A percentile compares a stretch with the other conserved stretches of the same genome.
phyloP scores from a whole-genome alignment of 2,888 invertebrate genomes.

The Aspidapion aeneum region DNA sequence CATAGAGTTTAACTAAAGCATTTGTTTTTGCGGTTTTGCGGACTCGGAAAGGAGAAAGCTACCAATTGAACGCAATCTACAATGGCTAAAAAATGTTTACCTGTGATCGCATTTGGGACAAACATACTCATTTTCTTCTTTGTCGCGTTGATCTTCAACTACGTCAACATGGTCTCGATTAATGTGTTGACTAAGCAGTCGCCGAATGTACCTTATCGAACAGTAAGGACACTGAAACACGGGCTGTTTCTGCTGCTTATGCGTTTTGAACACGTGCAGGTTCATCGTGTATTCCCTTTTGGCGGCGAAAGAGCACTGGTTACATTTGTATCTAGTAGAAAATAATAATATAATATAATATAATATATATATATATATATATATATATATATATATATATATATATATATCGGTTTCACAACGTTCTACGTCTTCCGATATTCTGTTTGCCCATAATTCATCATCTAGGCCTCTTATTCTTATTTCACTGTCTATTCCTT shows the following conservation, averaged over 20 bases:
- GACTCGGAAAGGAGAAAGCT: too few relatives aligned
- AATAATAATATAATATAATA: too few relatives aligned
- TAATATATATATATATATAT: too few relatives aligned
- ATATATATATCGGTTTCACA: too few relatives aligned
- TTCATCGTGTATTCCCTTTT: not conserved
- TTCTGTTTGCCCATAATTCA: too few relatives aligned
- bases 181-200: not conserved
- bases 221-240: not conserved
- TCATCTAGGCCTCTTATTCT: too few relatives aligned
- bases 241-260: not conserved
- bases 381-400: too few relatives aligned
- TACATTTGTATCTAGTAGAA: not conserved
- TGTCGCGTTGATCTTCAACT: not conserved
- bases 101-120: not conserved
- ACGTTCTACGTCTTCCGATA: too few relatives aligned
- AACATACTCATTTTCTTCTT: not conserved
- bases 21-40: too few relatives aligned
- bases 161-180: not conserved
- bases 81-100: not conserved
- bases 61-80: too few relatives aligned
- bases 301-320: not conserved
- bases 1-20: too few relatives aligned
- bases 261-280: not conserved
- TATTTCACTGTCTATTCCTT: too few relatives aligned
- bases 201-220: not conserved